Percentiles rank a stretch among this genome's conserved stretches.
Conservation (phyloP, 2,888 invertebrate species). For the Orchesellides sinensis region DNA sequence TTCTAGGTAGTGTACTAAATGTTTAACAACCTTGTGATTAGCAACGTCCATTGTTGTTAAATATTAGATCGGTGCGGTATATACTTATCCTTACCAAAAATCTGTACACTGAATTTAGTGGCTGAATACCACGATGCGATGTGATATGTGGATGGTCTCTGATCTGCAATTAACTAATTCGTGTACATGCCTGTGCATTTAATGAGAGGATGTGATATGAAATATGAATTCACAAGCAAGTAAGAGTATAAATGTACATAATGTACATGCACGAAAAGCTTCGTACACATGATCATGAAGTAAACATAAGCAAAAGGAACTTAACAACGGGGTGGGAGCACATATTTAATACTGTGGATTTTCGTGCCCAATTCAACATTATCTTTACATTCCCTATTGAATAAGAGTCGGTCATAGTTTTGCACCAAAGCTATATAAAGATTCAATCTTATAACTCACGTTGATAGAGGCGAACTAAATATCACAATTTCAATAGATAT, state of each 20-base stretch:
- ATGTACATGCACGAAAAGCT: not conserved
- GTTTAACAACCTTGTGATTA: slow-evolving; percentile 34
- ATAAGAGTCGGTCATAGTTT: too few relatives aligned
- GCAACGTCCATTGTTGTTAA: too few relatives aligned
- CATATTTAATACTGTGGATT: not conserved
- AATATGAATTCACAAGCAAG: too few relatives aligned
- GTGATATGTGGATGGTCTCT: not conserved
- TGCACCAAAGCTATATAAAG: too few relatives aligned
- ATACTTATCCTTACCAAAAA: too few relatives aligned
- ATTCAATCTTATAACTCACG: too few relatives aligned
- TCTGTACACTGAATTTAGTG: too few relatives aligned
- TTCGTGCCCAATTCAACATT: not conserved
- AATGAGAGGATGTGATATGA: slow-evolving; percentile 25
- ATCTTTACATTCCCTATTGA: not conserved
- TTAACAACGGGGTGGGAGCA: not conserved
- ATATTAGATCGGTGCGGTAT: not conserved
- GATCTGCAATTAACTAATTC: slow-evolving; percentile 1
- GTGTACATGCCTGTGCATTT: slow-evolving; percentile 17
- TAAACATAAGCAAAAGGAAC: not conserved
- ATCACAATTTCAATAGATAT: too few relatives aligned
- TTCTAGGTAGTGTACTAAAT: slow-evolving; percentile 29
- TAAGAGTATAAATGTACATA: not conserved
- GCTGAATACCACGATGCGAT: not conserved
- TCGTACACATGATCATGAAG: not conserved
- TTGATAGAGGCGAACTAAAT: too few relatives aligned